Base-by-base conservation (phyloP, 2,888 invertebrate species). In the Boloria selene region DNA sequence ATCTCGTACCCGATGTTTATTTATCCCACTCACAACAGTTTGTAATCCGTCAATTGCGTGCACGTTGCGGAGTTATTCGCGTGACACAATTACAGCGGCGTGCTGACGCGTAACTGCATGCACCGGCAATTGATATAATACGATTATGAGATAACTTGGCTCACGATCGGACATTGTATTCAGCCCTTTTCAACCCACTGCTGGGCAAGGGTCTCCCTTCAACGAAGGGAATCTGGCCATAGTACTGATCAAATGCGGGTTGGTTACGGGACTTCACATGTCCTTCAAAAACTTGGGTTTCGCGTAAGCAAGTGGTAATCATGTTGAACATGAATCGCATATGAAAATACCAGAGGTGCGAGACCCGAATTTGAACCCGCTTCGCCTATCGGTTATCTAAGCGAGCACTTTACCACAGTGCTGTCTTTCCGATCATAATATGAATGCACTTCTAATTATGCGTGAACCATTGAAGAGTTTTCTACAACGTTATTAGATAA, bases 51-150 rank as follows among this genome's bases (percentile, higher is more conserved):
- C 64, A 69, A 64, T 66, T 61, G 69, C 66, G 70, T 54, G 66
- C 56, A 61, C 55, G 58, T 45, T 56, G 53, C 31, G 16, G 66
- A 63, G 52, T 58, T 53, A 63, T 68, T 67, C 59, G 73, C 70
- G 70, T 65, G 67, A 68, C 73, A 72, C 72, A 70, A 72, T 67
- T 69, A 71, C 70, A 53, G 58, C 60, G 44, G 68, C 64, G 68
- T 67, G 61, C 67, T 67, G 71, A 61, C 63, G 69, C 68, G 67
- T 71, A 70, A 66, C 70, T 60, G 64, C 51, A 47, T 22, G 51
- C 47, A 65, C 64, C 53, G 62, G 65, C 67, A 67, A 67, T 67
- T 65, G 67, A 16, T 65, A 49, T 70, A 70, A 65, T 52, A 61
- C 60, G 61, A 69, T 69, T 66, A 66, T 47, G 64, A 61, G 50